Base-by-base conservation (phyloP, 2,113 vertebrate species). In the Hippocampus mohnikei region DNA sequence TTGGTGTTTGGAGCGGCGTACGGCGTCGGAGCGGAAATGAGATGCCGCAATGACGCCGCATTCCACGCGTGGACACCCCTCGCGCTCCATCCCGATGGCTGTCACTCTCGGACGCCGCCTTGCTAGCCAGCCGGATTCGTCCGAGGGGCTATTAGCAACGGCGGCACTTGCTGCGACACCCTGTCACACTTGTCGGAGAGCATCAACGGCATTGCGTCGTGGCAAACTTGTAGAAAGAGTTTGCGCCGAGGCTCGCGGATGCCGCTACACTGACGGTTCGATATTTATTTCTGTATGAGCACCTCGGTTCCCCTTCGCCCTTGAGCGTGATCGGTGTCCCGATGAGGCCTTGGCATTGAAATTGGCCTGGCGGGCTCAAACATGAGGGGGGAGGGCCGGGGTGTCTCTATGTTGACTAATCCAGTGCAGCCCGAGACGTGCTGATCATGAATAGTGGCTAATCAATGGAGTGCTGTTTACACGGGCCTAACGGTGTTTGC, bases 1-100 rank as follows among this genome's bases (percentile, higher is more conserved):
- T 15, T 25, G 25, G 58, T 33, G 58, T 33, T 60, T 20, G 58
- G 27, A 72, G 81, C 76, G 20, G 81, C 88, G 88, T 82, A 90
- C 70, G 88, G 87, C 85, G 88, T 90, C 89, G 90, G 89, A 85
- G 85, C 85, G 82, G 91, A 90, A 91, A 89, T 89, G 86, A 79
- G 90, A 85, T 80, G 86, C 85, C 88, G 90, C 88, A 90, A 89
- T 88, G 84, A 85, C 87, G 86, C 90, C 89, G 90, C 88, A 89
- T 86, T 91, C 87, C 78, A 85, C 67, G 70, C 88, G 85, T 82
- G 74, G 48, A 69, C 86, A 79, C 78, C 69, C 75, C 75, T 60
- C n/a, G 42, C 37, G 73, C 72, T 59, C 59, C 58, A 62, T 53
- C 71, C 69, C 65, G 71, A 67, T 74, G 75, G 76, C 76, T 83